Base-by-base conservation (phyloP, 2,888 invertebrate species). In the Hoplodrina ambigua region DNA sequence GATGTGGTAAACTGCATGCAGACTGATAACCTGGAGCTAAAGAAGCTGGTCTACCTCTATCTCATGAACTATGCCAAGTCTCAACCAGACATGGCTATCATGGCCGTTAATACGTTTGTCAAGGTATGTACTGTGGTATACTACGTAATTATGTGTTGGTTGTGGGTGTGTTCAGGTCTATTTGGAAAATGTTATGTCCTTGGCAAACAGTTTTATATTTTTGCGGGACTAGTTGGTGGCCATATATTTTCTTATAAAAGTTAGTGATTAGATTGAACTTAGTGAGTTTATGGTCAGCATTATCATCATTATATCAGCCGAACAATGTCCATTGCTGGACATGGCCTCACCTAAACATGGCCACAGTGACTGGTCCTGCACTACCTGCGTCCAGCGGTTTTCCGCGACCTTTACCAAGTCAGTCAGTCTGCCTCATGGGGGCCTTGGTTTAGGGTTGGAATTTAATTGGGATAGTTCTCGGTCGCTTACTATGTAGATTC, bases 1-100 rank as follows among this genome's bases (percentile, higher is more conserved):
- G 99, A 99, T 92, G 99, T 99, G 1, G 99, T 99, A 41, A 99
- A 99, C 95, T 99, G 99, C 92, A 99, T 99, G 99, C 99, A 99
- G 96, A 99, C 99, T 0, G 99, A 99, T 92, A 99, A 99, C 94
- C 96, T 99, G 90, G 99, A 99, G 93, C 94, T 99, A 85, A 99
- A 99, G 96, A 99, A 99, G 90, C 96, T 99, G 61, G 99, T 99
- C 1, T 99, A 99, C 93, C 96, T 99, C 63, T 99, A 99, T 92
- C 96, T 99, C 86, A 99, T 99, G 99, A 99, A 99, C 94, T 99
- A 99, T 94, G 99, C 99, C 66, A 99, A 99, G 94, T 99, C 99
- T 65, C 99, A 99, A 94, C 99, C 99, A 0, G 99, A 99, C 92
- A 99, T 99, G 98, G 99, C 99, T 67, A 99, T 99, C 76, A 99